Evolutionary conservation across 2,797 vertebrate genomes (phyloP).

Genomic region (Amblyraja radiata): DNA sequence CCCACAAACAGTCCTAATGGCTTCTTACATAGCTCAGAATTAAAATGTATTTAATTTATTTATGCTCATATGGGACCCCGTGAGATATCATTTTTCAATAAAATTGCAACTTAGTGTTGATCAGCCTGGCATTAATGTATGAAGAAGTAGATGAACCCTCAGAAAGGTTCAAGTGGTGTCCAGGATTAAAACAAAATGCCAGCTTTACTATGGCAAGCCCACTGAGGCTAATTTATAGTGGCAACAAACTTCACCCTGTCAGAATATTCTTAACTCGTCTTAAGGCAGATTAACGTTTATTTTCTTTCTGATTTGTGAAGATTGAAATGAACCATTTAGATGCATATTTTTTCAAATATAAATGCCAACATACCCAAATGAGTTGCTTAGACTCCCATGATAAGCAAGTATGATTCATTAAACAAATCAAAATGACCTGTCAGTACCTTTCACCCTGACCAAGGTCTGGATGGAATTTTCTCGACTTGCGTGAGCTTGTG

Average conservation of each 20-base stretch:
- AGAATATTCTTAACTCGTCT: not conserved
- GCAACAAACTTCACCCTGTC: not conserved
- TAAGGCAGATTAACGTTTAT: not conserved
- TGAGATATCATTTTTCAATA: not conserved
- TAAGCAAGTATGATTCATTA: not conserved
- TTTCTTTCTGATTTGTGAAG: not conserved
- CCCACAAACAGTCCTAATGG: not conserved
- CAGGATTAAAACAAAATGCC: not conserved
- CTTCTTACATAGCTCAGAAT: not conserved
- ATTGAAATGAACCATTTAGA: not conserved
- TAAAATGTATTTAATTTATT: not conserved
- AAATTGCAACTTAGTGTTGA: not conserved
- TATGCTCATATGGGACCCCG: too few species aligned
- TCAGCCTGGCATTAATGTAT: not conserved
- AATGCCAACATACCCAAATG: not conserved
- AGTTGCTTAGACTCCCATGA: too few species aligned
- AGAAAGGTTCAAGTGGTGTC: not conserved
- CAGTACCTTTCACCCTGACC: not conserved
- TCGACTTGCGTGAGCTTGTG: not conserved
- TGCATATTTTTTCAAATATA: not conserved
- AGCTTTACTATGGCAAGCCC: not conserved
- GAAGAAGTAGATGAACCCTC: too few species aligned
- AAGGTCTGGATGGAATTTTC: not conserved
- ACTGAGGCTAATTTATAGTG: not conserved
- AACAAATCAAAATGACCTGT: not conserved